Conservation (phyloP, 2,888 invertebrate genomes). For the Atrina japonica region DNA sequence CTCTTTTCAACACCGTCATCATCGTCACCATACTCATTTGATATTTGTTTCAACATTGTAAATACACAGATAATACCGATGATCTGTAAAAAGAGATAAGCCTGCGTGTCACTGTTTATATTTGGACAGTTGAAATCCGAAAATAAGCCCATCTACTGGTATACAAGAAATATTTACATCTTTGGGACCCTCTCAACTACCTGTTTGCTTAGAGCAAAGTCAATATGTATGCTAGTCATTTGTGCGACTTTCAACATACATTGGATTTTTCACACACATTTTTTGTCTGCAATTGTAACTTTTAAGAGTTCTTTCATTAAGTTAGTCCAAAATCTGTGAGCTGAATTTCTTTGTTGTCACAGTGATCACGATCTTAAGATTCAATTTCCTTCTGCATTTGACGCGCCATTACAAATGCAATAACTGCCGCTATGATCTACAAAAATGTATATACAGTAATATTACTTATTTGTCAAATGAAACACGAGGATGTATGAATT, state of each 20-base stretch:
- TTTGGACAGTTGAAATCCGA: no score
- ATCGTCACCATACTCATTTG: conserved; percentile 16
- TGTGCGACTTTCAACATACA: no score
- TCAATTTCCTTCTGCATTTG: conserved; percentile 35
- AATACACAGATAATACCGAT: conserved; percentile 10
- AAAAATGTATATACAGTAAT: not conserved
- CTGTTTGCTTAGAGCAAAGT: no score
- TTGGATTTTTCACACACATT: no score
- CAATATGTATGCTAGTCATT: no score
- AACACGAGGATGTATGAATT: no score
- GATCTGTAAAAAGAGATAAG: conserved; percentile 13
- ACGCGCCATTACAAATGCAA: conserved; percentile 28
- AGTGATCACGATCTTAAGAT: not conserved
- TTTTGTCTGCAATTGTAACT: no score
- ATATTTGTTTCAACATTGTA: conserved; percentile 17
- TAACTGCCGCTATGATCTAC: conserved; percentile 31
- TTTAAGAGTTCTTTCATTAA: no score
- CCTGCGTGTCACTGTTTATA: no score
- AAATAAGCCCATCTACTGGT: no score
- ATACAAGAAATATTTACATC: not conserved
- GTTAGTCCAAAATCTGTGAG: no score
- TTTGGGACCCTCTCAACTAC: conserved; percentile 19
- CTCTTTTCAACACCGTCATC: conserved; percentile 15
- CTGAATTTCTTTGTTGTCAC: no score
- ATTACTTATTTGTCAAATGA: not conserved